These are phyloP conservation scores for Astyanax mexicanus DNA, from an alignment of 2,797 vertebrate species.

Conservation along the genomic window DNA sequence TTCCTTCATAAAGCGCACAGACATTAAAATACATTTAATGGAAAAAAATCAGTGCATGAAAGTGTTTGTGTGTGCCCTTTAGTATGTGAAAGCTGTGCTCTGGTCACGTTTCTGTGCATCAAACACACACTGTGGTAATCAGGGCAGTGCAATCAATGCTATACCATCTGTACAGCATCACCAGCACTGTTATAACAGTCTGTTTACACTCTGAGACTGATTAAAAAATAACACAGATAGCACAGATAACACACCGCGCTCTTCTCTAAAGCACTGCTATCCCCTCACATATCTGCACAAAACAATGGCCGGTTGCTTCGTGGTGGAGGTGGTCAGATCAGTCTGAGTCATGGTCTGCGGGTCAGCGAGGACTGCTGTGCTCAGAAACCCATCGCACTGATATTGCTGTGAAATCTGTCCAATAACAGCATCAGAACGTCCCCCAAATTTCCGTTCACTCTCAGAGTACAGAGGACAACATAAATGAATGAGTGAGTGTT, in stretches of 20 bases:
- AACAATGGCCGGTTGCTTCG: conserved; percentile 49
- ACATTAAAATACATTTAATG: too few relatives aligned
- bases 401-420: not conserved
- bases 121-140: conserved; percentile 34
- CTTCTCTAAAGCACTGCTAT: conserved; percentile 5
- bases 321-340: conserved; percentile 28
- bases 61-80: too few relatives aligned
- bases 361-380: conserved; percentile 11
- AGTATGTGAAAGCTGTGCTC: conserved; percentile 19
- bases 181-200: conserved; percentile 24
- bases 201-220: conserved; percentile 34
- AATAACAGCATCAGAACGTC: not conserved
- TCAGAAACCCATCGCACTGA: conserved; percentile 2
- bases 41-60: too few relatives aligned
- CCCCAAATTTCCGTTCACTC: not conserved
- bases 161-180: conserved; percentile 40
- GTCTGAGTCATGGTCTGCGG: conserved; percentile 39
- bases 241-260: not conserved
- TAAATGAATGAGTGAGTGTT: not conserved
- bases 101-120: conserved; percentile 12
- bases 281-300: conserved; percentile 24
- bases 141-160: not conserved
- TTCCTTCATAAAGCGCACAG: too few relatives aligned
- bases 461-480: too few relatives aligned
- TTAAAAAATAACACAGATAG: not conserved